Percentiles rank a stretch among this genome's conserved stretches.
These are phyloP conservation scores for Lepetodrilus schrolli DNA, from an alignment of 2,888 invertebrate genomes.

Conservation along the genomic window DNA sequence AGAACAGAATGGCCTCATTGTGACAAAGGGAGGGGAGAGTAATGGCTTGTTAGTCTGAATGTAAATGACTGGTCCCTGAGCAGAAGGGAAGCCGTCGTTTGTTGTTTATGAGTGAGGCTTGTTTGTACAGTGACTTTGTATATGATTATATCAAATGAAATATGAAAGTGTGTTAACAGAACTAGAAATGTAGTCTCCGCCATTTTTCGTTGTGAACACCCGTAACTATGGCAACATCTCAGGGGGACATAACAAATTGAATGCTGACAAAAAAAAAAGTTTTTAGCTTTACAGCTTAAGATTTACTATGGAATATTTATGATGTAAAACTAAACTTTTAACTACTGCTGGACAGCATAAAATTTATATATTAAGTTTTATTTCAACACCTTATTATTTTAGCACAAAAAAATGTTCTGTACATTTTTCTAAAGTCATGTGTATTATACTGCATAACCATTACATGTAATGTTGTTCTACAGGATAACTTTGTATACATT, in stretches of 20 bases:
- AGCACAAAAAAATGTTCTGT: no score
- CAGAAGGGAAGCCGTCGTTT: not conserved
- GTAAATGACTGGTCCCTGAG: not conserved
- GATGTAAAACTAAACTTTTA: not conserved
- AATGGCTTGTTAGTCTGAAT: not conserved
- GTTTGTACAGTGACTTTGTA: conserved; percentile 26
- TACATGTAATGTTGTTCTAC: not conserved
- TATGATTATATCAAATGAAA: not conserved
- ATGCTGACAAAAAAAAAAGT: not conserved
- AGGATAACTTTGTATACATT: not conserved
- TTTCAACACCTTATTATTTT: no score
- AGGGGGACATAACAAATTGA: not conserved
- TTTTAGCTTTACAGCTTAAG: not conserved
- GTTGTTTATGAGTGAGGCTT: conserved; percentile 18
- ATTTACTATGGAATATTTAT: not conserved
- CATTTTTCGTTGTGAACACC: not conserved
- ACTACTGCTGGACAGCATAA: not conserved
- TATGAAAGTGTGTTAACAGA: not conserved
- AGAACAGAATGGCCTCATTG: not conserved
- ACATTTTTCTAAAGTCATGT: not conserved
- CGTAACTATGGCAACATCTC: not conserved
- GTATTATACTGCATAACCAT: not conserved
- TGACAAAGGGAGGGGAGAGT: not conserved
- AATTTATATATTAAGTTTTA: not conserved
- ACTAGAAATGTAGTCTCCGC: no score